These are phyloP conservation scores for Ciconia maguari DNA, from an alignment of 2,113 vertebrate species.

Conservation along the genomic window DNA sequence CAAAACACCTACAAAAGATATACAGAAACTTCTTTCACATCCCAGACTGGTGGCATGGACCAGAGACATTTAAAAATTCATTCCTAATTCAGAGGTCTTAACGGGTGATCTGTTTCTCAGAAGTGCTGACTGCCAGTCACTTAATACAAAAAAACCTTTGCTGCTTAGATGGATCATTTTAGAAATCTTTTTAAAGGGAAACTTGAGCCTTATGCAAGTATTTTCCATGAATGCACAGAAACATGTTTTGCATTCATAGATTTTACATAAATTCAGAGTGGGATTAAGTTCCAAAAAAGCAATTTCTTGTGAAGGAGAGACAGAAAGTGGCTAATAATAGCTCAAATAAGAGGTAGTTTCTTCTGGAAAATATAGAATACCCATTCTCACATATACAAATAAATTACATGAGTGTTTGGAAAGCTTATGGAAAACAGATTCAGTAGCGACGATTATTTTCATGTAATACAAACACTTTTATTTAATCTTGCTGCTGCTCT, in stretches of 20 bases:
- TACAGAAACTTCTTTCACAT: neutral
- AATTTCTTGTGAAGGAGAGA: neutral
- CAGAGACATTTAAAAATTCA: conserved; percentile 2
- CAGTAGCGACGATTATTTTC: neutral
- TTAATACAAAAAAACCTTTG: neutral
- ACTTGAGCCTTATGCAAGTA: neutral
- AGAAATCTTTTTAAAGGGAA: neutral
- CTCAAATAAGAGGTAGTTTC: neutral
- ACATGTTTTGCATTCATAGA: neutral
- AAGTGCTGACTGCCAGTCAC: neutral
- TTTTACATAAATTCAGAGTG: neutral
- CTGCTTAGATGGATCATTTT: neutral
- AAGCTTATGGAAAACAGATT: neutral
- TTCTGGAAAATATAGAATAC: neutral
- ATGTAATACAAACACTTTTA: neutral
- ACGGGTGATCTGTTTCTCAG: neutral
- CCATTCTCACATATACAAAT: neutral
- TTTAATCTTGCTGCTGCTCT: neutral
- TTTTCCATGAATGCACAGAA: neutral
- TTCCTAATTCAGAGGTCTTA: conserved; percentile 13
- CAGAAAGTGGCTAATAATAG: neutral
- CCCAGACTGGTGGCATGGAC: neutral
- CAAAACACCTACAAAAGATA: neutral
- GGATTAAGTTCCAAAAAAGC: neutral
- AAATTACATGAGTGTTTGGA: neutral